These are phyloP conservation scores for Congeria kusceri DNA, from an alignment of 2,888 invertebrate genomes.

Conservation along the genomic window DNA sequence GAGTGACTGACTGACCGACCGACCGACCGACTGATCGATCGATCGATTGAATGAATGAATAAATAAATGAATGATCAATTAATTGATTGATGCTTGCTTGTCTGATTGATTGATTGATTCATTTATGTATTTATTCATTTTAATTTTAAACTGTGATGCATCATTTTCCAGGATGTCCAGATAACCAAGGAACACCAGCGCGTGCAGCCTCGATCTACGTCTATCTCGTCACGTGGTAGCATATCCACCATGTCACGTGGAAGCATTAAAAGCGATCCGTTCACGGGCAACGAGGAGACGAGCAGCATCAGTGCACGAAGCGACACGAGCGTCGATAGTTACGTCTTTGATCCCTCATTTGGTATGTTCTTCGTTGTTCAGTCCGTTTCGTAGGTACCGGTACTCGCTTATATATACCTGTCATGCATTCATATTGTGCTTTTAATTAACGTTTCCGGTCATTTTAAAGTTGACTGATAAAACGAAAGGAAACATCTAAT, in stretches of 20 bases:
- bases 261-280: constrained; percentile 77
- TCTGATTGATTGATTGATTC: background rate
- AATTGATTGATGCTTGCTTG: background rate
- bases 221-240: constrained; percentile 70
- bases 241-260: constrained; percentile 77
- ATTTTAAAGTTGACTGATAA: no score
- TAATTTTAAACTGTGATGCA: background rate
- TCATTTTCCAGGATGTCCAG: constrained; percentile 72
- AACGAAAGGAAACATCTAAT: no score
- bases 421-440: no score
- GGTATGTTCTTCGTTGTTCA: constrained; percentile 62
- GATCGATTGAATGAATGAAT: no score
- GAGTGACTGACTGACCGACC: no score
- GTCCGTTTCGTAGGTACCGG: no score
- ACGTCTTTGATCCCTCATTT: constrained; percentile 78
- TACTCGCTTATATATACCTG: no score
- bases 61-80: no score
- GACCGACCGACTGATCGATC: no score
- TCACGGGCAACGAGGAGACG: constrained; percentile 76
- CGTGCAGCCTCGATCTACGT: constrained; percentile 76
- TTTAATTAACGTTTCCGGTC: no score
- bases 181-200: constrained; percentile 74
- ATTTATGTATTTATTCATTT: background rate
- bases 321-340: constrained; percentile 79
- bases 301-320: constrained; percentile 81